Evolutionary conservation across 2,113 vertebrate genomes (phyloP).

Genomic region (Bagarius yarrelli): DNA sequence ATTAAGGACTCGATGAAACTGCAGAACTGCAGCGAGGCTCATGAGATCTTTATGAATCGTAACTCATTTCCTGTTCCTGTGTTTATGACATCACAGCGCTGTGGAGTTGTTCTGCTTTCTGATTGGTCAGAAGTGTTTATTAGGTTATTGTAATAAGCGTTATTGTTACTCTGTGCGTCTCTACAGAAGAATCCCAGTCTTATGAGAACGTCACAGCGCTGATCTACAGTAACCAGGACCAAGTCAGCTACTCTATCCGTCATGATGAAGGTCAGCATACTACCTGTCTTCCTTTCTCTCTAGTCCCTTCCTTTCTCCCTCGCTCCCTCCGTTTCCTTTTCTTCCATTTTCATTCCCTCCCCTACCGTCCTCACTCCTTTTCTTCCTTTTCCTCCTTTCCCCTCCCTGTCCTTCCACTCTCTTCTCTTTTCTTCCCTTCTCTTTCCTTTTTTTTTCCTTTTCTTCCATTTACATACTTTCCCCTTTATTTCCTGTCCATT

Average conservation of each 20-base stretch:
- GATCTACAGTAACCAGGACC: slow-evolving; percentile 46
- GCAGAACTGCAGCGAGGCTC: not conserved
- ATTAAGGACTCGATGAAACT: not conserved
- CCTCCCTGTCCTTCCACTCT: too few relatives aligned
- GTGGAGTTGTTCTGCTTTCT: not conserved
- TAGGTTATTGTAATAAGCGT: too few relatives aligned
- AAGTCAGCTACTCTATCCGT: slow-evolving; percentile 7
- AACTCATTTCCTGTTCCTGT: not conserved
- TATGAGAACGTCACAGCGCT: slow-evolving; percentile 53
- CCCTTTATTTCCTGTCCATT: too few relatives aligned
- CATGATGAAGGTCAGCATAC: slow-evolving; percentile 26
- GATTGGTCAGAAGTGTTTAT: not conserved
- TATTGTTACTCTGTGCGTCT: not conserved
- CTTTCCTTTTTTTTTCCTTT: too few relatives aligned
- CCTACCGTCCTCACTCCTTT: too few relatives aligned
- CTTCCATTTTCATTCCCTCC: too few relatives aligned
- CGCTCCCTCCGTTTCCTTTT: too few relatives aligned
- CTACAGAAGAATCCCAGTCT: slow-evolving; percentile 44
- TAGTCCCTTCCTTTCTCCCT: not conserved
- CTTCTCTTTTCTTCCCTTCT: not conserved
- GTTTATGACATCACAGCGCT: not conserved
- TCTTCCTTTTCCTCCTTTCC: too few relatives aligned
- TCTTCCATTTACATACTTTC: too few relatives aligned
- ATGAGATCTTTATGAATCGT: slow-evolving; percentile 4
- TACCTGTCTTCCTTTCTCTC: not conserved